These are phyloP conservation scores for Glaucopsyche alexis DNA, from an alignment of 2,888 invertebrate genomes.

Conservation along the genomic window DNA sequence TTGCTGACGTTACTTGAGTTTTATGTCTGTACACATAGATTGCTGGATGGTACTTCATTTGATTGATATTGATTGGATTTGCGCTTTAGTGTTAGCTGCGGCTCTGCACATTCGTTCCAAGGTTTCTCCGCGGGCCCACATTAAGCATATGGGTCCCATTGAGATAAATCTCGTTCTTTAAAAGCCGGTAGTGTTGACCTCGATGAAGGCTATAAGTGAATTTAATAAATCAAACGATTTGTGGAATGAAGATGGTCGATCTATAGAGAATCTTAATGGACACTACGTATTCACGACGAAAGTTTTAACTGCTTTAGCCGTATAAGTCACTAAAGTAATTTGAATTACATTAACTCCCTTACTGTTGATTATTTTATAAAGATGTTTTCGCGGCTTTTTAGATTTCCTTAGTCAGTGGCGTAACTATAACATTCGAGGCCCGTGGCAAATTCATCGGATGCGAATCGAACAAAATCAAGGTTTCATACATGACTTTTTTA, in stretches of 20 bases:
- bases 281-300: background rate
- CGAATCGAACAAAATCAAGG: no score
- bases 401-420: no score
- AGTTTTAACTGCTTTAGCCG: background rate
- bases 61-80: slow-evolving; percentile 27
- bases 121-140: slow-evolving; percentile 9
- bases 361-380: background rate
- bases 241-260: slow-evolving; percentile 1
- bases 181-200: slow-evolving; percentile 7
- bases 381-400: background rate
- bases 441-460: no score
- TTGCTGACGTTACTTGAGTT: background rate
- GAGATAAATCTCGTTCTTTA: slow-evolving; percentile 19
- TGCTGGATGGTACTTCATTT: slow-evolving; percentile 15
- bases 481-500: no score
- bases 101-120: background rate
- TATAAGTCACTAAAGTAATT: background rate
- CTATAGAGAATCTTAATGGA: slow-evolving; percentile 9
- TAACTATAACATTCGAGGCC: no score
- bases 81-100: background rate
- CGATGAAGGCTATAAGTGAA: background rate
- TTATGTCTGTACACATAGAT: background rate
- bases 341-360: background rate
- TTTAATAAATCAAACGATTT: slow-evolving; percentile 12
- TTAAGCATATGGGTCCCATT: slow-evolving; percentile 13